phyloP scores from a whole-genome alignment of 1,140 invertebrate genomes.

The Halictus rubicundus region DNA sequence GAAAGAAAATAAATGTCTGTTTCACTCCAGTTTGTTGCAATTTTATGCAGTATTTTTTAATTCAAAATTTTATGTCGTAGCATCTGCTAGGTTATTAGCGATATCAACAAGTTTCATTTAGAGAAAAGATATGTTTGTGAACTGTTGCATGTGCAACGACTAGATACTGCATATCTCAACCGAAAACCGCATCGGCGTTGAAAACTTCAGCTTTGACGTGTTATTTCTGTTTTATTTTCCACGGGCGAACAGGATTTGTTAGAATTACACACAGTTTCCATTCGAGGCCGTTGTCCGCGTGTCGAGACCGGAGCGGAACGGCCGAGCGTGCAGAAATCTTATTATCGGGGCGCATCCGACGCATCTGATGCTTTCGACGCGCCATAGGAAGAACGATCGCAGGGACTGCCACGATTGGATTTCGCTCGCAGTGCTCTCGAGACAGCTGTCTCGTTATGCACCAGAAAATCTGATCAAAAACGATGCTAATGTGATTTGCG shows the following conservation, averaged over 20 bases:
- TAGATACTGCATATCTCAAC: too few relatives aligned
- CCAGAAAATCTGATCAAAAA: conserved; percentile 2
- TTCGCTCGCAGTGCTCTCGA: neutral
- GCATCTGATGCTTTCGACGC: conserved; percentile 21
- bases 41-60: too few relatives aligned
- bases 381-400: neutral
- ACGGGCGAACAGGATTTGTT: neutral
- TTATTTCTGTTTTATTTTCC: neutral
- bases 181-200: too few relatives aligned
- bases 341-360: conserved; percentile 16
- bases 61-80: too few relatives aligned
- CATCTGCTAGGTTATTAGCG: too few relatives aligned
- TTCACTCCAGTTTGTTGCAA: too few relatives aligned
- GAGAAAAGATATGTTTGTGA: too few relatives aligned
- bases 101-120: too few relatives aligned
- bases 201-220: too few relatives aligned
- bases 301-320: neutral
- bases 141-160: too few relatives aligned
- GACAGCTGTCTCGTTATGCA: conserved; percentile 13
- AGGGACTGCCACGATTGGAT: conserved; percentile 10
- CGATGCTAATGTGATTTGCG: conserved; percentile 21
- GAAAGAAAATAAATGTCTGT: too few relatives aligned
- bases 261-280: neutral
- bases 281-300: too few relatives aligned
- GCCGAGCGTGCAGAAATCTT: conserved; percentile 12